Base-by-base conservation (phyloP, 1,140 invertebrate species). In the Agraylea sexmaculata region DNA sequence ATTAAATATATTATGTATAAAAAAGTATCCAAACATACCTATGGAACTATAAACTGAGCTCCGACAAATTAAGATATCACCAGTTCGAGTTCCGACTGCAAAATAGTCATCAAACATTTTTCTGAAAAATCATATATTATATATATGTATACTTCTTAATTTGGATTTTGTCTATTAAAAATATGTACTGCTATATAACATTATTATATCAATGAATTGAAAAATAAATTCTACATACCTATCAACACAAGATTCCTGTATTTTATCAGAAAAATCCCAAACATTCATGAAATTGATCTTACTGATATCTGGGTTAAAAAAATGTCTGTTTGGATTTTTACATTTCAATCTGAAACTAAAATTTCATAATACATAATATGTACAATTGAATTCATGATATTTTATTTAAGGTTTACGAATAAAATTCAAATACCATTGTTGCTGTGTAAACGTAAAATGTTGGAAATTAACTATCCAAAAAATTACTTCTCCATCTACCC, bases 11-110 rank as follows among this genome's bases (percentile, higher is more conserved):
- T n/a, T n/a, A n/a, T n/a, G n/a, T n/a, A n/a, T n/a, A n/a, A n/a
- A n/a, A n/a, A n/a, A n/a, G n/a, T n/a, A n/a, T n/a, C n/a, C n/a
- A n/a, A n/a, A n/a, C n/a, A n/a, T n/a, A n/a, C n/a, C n/a, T n/a
- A n/a, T n/a, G n/a, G n/a, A n/a, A n/a, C n/a, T n/a, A n/a, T n/a
- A n/a, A n/a, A n/a, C n/a, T n/a, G 31, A 39, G n/a, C 22, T 42
- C 36, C 31, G 41, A 27, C 43, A 49, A 2, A 45, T 2, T 13
- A 49, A 33, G 7, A 49, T 4, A 29, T 49, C 40, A 20, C 47
- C 47, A 19, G 46, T 48, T 25, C 27, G 42, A 18, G 36, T 40
- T n/a, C 47, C 47, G 0, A 45, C 40, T 4, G 27, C 43, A 45
- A 49, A 49, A 6, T 33, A 15, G 25, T 45, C 47, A 28, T 41